Conservation (phyloP, 2,797 vertebrate species). For the Benthosema pterotum region DNA sequence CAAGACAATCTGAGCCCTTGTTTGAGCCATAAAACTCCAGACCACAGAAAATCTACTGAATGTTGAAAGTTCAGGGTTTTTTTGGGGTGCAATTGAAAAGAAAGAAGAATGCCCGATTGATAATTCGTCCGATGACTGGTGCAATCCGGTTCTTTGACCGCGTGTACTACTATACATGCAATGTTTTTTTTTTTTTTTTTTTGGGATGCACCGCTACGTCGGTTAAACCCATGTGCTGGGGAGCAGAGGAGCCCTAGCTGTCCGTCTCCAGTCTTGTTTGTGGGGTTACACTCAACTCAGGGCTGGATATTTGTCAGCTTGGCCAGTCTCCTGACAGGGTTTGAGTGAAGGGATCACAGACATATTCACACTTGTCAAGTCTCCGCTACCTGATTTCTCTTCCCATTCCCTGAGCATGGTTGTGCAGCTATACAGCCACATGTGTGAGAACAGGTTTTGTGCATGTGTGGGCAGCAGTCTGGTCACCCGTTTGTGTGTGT, state of each 20-base stretch:
- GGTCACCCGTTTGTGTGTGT: not conserved
- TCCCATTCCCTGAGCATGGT: slow-evolving; percentile 47
- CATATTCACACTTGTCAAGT: slow-evolving; percentile 78
- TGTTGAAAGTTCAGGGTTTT: too few relatives aligned
- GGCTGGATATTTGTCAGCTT: slow-evolving; percentile 72
- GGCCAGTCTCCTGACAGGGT: slow-evolving; percentile 74
- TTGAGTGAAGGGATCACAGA: slow-evolving; percentile 76
- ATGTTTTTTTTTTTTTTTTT: slow-evolving; percentile 17
- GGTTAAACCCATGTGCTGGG: slow-evolving; percentile 52
- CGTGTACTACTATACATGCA: not conserved
- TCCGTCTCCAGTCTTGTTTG: slow-evolving; percentile 68
- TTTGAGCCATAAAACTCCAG: too few relatives aligned
- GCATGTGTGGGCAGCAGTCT: not conserved
- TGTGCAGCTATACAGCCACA: slow-evolving; percentile 43
- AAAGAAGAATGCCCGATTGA: too few relatives aligned
- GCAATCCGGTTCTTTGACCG: not conserved
- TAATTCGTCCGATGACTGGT: too few relatives aligned
- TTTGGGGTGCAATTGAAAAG: too few relatives aligned
- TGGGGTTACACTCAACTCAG: slow-evolving; percentile 65
- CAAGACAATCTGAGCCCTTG: too few relatives aligned
- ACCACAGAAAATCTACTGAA: too few relatives aligned
- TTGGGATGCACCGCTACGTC: slow-evolving; percentile 35
- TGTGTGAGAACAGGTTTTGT: slow-evolving; percentile 18
- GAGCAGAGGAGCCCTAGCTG: slow-evolving; percentile 58
- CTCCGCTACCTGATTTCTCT: slow-evolving; percentile 66